Conservation (phyloP, 2,888 invertebrate species). For the Ochlodes sylvanus region DNA sequence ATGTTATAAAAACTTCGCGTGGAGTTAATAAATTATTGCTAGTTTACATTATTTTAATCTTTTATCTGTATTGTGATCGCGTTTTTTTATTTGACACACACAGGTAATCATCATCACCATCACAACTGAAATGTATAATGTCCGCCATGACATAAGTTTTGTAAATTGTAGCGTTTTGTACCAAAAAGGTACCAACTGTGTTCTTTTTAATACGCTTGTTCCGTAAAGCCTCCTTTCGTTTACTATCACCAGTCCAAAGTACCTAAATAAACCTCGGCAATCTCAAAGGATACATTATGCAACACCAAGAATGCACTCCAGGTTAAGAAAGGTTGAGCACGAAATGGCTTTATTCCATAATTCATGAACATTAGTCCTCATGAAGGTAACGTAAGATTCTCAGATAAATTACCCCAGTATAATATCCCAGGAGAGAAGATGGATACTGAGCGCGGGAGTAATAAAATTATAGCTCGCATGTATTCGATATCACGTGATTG, state of each 20-base stretch:
- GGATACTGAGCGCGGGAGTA: conserved; percentile 45
- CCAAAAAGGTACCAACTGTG: too few relatives aligned
- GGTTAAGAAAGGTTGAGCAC: conserved; percentile 42
- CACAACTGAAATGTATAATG: too few relatives aligned
- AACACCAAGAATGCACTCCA: conserved; percentile 38
- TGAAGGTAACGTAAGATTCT: conserved; percentile 55
- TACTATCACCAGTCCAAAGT: neutral
- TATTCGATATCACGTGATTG: conserved; percentile 47
- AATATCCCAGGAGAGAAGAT: conserved; percentile 49
- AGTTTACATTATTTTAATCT: too few relatives aligned
- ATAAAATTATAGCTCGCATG: conserved; percentile 51
- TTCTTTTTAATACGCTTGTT: too few relatives aligned
- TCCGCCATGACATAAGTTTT: too few relatives aligned
- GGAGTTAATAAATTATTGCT: too few relatives aligned
- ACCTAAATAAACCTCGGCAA: conserved; percentile 11
- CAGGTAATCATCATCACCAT: too few relatives aligned
- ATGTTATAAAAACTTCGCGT: neutral
- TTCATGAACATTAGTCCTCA: conserved; percentile 65
- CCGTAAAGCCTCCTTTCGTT: neutral
- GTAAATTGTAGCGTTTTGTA: too few relatives aligned
- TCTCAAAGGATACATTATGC: conserved; percentile 38
- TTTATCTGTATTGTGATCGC: too few relatives aligned
- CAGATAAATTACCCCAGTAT: conserved; percentile 55
- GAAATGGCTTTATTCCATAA: conserved; percentile 57
- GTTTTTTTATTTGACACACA: too few relatives aligned